A percentile compares a stretch with the other conserved stretches of the same genome.
Evolutionary conservation across 2,888 invertebrate species (phyloP).

Genomic region (Lamellibrachia satsuma): DNA sequence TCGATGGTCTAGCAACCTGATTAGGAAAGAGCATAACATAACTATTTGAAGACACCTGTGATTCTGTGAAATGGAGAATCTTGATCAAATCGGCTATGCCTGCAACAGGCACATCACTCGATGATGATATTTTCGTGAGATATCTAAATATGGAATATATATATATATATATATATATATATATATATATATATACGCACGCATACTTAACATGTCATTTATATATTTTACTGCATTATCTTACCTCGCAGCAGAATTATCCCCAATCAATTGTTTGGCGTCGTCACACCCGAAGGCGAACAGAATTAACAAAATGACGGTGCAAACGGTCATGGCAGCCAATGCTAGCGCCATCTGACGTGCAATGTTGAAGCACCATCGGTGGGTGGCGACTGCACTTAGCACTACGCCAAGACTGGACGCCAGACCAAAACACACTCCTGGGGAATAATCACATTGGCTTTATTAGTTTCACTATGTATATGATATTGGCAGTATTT

Average conservation of each 20-base stretch:
- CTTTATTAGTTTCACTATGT: too few species aligned
- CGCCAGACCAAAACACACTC: constrained; percentile 31
- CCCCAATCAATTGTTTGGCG: background rate
- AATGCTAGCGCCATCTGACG: constrained; percentile 29
- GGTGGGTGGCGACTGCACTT: constrained; percentile 28
- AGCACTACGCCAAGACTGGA: constrained; percentile 27
- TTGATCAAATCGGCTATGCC: too few species aligned
- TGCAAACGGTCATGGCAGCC: constrained; percentile 25
- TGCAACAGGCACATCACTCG: too few species aligned
- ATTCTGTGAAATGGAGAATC: too few species aligned
- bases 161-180: too few species aligned
- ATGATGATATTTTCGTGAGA: too few species aligned
- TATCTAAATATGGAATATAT: too few species aligned
- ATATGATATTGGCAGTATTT: too few species aligned
- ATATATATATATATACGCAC: background rate
- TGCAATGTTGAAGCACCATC: constrained; percentile 22
- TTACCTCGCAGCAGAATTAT: background rate
- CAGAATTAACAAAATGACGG: constrained; percentile 31
- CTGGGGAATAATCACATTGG: constrained; percentile 18
- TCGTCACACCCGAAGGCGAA: constrained; percentile 30
- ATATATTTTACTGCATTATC: background rate
- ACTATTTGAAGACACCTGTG: too few species aligned
- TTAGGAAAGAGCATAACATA: too few species aligned
- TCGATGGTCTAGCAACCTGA: too few species aligned
- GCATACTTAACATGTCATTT: background rate